A percentile compares a stretch with the other conserved stretches of the same genome.
Conservation (phyloP, 2,797 vertebrate species). For the Pseudochromis fuscus region DNA sequence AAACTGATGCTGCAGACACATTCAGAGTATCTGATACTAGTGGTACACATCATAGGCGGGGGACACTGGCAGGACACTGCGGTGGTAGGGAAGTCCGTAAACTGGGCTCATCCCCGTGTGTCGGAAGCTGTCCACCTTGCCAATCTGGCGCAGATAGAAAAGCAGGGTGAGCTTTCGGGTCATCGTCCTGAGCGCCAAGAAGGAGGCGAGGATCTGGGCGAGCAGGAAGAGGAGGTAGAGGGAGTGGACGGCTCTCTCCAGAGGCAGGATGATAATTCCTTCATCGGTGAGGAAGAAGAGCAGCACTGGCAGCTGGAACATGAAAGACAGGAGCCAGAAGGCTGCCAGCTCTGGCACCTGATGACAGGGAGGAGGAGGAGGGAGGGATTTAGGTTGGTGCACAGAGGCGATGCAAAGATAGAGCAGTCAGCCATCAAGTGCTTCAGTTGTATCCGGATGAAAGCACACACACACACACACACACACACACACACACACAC, state of each 20-base stretch:
- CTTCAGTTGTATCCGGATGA: constrained; percentile 33
- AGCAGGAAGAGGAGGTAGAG: constrained; percentile 85
- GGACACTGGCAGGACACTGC: constrained; percentile 76
- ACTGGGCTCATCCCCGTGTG: constrained; percentile 62
- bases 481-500: constrained; percentile 1
- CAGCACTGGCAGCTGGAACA: constrained; percentile 89
- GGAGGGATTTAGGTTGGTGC: constrained; percentile 7
- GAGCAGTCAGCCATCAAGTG: constrained; percentile 37
- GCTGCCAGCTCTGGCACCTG: constrained; percentile 91
- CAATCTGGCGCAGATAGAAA: constrained; percentile 86
- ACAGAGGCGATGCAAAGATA: constrained; percentile 41
- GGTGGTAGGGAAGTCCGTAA: constrained; percentile 64
- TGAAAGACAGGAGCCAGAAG: constrained; percentile 89
- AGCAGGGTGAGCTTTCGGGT: constrained; percentile 85
- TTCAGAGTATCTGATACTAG: too few species aligned
- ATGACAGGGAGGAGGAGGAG: constrained; percentile 35
- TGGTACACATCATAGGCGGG: constrained; percentile 46
- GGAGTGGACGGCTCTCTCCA: constrained; percentile 86
- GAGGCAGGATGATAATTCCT: constrained; percentile 82
- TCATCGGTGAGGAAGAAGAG: constrained; percentile 90
- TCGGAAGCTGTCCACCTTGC: constrained; percentile 61
- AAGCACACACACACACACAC: constrained; percentile 14
- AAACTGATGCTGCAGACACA: too few species aligned
- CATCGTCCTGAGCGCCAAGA: constrained; percentile 85
- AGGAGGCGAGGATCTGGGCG: constrained; percentile 80